Base-by-base conservation (phyloP, 1,140 invertebrate genomes). In the Psix sp. region DNA sequence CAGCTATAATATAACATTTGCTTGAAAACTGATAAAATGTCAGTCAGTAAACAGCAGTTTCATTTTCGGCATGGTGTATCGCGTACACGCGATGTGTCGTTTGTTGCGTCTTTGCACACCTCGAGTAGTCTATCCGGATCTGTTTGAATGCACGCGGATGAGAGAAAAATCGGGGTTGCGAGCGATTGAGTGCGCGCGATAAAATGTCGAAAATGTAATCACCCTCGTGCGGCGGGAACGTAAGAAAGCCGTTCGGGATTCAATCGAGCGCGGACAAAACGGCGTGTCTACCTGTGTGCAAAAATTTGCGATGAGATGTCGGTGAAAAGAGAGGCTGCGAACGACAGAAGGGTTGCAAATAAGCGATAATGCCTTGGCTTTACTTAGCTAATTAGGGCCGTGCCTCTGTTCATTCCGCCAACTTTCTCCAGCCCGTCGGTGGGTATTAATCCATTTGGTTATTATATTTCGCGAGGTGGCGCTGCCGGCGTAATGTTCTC, bases 381-480 rank as follows among this genome's bases (percentile, higher is more conserved):
- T 86, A 87, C 86, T 87, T 86, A 87, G 84, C 85, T 87, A 87
- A 87, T 87, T 86, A 86, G 81, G 26, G 70, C 74, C 48, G 48
- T 75, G 63, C 71, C 72, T 62, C 73, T 73, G 57, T 72, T 60
- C 66, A 18, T 46, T 39, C 48, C 45, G 66, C 21, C 66, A 70
- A 60, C 56, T 77, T 62, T 68, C 62, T 74, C 68, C 59, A 14
- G 36, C 36, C 54, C 74, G 66, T 74, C 70, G 74, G 66, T 57
- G 76, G 77, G 72, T 79, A 82, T 85, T 84, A 84, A 85, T 84
- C 84, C 81, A 82, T 82, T 85, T 82, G 77, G 80, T 84, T 84
- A 86, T 85, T 84, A 85, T 85, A 83, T 84, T 77, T 65, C 76
- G 63, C 77, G 79, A 29, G 26, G n/a, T n/a, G 66, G n/a, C n/a